These are phyloP conservation scores for Antigone vipio DNA, from an alignment of 2,113 vertebrate species.

Conservation along the genomic window DNA sequence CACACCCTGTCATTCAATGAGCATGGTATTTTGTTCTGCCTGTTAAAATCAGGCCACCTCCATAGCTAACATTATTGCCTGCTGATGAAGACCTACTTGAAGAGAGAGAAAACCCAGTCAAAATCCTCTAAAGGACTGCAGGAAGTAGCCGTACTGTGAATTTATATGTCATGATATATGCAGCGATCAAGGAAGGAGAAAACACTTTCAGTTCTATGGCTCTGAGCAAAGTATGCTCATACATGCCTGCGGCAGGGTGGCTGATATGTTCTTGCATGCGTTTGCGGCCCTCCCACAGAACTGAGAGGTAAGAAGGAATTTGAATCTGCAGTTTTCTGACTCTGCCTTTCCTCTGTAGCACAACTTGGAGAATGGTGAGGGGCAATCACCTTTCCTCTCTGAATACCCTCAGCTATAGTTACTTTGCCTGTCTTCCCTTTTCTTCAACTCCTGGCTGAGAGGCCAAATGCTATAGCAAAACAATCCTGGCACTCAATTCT, in stretches of 20 bases:
- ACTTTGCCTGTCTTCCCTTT: background rate
- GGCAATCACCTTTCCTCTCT: background rate
- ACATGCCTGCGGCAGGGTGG: rapidly evolving
- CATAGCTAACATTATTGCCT: background rate
- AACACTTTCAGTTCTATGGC: background rate
- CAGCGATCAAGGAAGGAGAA: background rate
- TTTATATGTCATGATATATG: background rate
- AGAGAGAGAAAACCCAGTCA: background rate
- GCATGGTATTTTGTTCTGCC: background rate
- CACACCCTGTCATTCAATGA: background rate
- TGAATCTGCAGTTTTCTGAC: background rate
- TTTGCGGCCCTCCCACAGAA: background rate
- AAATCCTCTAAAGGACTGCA: background rate
- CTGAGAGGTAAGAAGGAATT: background rate
- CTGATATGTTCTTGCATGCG: rapidly evolving
- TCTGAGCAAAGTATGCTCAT: background rate
- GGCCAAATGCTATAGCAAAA: background rate
- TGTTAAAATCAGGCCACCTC: background rate
- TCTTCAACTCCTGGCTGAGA: background rate
- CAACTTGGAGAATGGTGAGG: background rate
- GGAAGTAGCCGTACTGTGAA: background rate
- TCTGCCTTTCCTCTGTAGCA: background rate
- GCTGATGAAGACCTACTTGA: background rate
- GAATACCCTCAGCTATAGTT: background rate
- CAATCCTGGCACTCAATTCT: background rate